These are phyloP conservation scores for Atherinosoma microstoma DNA, from an alignment of 2,797 vertebrate species.

Conservation along the genomic window DNA sequence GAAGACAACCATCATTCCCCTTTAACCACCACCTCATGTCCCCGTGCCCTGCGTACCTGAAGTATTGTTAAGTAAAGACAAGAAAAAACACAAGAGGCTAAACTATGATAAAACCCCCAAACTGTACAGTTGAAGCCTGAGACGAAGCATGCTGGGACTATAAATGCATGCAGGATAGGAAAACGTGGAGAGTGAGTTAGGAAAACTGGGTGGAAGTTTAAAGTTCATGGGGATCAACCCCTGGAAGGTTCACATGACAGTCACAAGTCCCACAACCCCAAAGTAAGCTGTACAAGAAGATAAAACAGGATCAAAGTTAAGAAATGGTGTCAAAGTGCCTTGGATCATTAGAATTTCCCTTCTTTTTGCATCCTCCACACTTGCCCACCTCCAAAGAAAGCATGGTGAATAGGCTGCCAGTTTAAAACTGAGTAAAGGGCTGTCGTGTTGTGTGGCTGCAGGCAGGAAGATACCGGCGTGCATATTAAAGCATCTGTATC, in stretches of 20 bases:
- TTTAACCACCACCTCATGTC: conserved; percentile 13
- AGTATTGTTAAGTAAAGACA: conserved; percentile 56
- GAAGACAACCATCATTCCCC: conserved; percentile 18
- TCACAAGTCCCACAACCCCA: conserved; percentile 19
- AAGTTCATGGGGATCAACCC: conserved; percentile 28
- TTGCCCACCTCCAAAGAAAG: conserved; percentile 37
- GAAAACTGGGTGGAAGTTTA: conserved; percentile 15
- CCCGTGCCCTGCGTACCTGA: conserved; percentile 51
- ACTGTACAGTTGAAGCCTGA: conserved; percentile 76
- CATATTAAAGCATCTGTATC: conserved; percentile 74
- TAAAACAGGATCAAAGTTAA: conserved; percentile 32
- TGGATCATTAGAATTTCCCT: conserved; percentile 17
- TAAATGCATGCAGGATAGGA: conserved; percentile 69
- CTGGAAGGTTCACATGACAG: conserved; percentile 18
- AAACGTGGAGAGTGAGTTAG: conserved; percentile 16
- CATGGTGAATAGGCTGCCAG: conserved; percentile 27
- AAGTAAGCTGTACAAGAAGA: conserved; percentile 25
- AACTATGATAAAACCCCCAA: conserved; percentile 64
- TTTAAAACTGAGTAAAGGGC: conserved; percentile 65
- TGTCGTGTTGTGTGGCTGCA: conserved; percentile 53
- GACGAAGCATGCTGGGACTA: conserved; percentile 78
- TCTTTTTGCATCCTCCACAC: conserved; percentile 8
- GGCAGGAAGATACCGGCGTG: conserved; percentile 43
- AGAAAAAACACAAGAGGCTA: conserved; percentile 51
- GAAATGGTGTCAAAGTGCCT: conserved; percentile 48